A percentile compares a stretch with the other conserved stretches of the same genome.
These are phyloP conservation scores for Pristionchus entomophagus DNA, from an alignment of 2,888 invertebrate genomes.

Conservation along the genomic window DNA sequence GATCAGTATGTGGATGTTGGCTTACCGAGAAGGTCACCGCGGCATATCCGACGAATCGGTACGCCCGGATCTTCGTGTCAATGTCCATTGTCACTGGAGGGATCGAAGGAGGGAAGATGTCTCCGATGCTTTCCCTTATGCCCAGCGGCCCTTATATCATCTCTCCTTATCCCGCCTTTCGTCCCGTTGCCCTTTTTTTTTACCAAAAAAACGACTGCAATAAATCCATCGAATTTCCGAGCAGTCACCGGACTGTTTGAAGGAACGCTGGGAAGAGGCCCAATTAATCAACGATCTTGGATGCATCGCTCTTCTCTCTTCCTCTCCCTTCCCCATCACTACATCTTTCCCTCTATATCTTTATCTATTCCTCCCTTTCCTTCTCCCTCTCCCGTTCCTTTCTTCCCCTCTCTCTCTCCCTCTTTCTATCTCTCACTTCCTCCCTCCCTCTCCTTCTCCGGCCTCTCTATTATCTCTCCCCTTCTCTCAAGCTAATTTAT, in stretches of 20 bases:
- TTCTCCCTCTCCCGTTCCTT: too few species aligned
- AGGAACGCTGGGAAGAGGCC: background rate
- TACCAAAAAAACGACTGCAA: too few species aligned
- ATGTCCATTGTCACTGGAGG: conserved; percentile 57
- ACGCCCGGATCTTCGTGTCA: conserved; percentile 68
- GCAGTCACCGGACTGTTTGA: background rate
- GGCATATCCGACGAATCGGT: conserved; percentile 69
- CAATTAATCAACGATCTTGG: background rate
- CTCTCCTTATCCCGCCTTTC: too few species aligned
- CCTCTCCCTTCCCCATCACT: too few species aligned
- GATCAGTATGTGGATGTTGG: background rate
- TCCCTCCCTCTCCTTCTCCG: background rate
- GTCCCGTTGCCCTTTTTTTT: too few species aligned
- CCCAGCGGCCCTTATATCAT: background rate
- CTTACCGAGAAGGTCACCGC: conserved; percentile 63
- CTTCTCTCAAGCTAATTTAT: too few species aligned
- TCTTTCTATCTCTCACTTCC: too few species aligned
- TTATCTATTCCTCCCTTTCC: too few species aligned
- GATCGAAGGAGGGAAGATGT: background rate
- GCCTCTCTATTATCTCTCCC: too few species aligned
- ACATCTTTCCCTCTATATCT: too few species aligned
- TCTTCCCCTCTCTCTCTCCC: background rate
- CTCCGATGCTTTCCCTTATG: background rate
- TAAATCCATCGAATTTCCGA: too few species aligned
- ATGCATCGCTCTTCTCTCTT: too few species aligned